These are phyloP conservation scores for Neotoxoptera formosana DNA, from an alignment of 1,140 invertebrate species.

Conservation along the genomic window DNA sequence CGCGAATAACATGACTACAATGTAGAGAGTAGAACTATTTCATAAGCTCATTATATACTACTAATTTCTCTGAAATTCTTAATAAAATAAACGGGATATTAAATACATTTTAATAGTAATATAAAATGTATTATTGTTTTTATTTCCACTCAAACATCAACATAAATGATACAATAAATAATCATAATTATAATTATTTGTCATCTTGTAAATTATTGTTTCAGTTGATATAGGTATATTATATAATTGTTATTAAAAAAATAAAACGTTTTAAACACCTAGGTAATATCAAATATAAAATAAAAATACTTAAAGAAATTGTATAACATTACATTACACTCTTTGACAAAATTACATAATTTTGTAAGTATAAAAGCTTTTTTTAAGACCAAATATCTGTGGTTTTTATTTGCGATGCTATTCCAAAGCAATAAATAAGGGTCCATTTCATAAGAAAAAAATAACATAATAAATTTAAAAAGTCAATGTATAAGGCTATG, in stretches of 20 bases:
- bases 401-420: not conserved
- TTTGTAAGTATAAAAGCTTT: not conserved
- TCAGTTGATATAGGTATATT: not conserved
- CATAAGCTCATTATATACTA: no score
- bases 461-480: slow-evolving; percentile 9
- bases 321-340: not conserved
- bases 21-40: no score
- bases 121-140: not conserved
- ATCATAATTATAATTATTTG: not conserved
- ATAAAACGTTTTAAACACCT: not conserved
- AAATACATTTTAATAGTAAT: not conserved
- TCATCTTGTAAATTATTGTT: not conserved
- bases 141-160: not conserved
- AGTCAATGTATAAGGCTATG: not conserved
- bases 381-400: not conserved
- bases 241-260: not conserved
- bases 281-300: not conserved
- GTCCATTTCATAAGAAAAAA: not conserved
- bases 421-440: not conserved
- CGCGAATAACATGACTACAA: not conserved
- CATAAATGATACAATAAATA: not conserved
- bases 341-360: not conserved
- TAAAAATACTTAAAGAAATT: not conserved
- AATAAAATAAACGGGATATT: not conserved
- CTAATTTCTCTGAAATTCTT: not conserved